Evolutionary conservation across 1,140 invertebrate species (phyloP), one percentile per base, ranked within the genome.

Genomic region (Neodiprion pinetum): DNA sequence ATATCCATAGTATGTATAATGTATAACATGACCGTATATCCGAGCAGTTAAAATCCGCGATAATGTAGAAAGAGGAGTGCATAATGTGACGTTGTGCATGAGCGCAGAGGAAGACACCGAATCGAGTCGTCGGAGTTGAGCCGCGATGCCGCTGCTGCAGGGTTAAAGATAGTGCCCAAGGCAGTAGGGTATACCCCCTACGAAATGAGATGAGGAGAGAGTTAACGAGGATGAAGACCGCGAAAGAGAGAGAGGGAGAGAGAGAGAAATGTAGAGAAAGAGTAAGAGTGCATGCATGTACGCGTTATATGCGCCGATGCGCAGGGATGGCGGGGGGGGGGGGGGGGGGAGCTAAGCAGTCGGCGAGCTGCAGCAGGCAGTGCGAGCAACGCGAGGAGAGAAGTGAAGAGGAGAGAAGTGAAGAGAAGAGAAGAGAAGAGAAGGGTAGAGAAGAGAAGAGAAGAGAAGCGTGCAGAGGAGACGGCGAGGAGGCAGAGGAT

Each of bases 401-500:
- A 74, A 14, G 48, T 9, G 70, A 66, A 67, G 65, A 61, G 74
- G 70, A 67, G 75, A 73, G 17, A 72, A 70, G 47, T 1, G 47
- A 50, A 11, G 66, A 67, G 49, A 12, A 72, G 12, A 12, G 23
- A 61, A 21, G 40, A 12, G 11, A 48, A 49, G 50, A 9, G 73
- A 17, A 65, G 49, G 61, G 79, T 75, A 68, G 40, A 21, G 70
- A 71, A 48, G 68, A 71, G 70, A 49, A 40, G 17, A 47, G 23
- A 17, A 14, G 68, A 28, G 61, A 65, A 14, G 23, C 8, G 67
- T 23, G 17, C 21, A 47, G 40, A 4, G 67, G 14, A 11, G 67
- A 47, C 14, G 9, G 79, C 53, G 81, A 81, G 78, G 76, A 81
- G 82, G 79, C 82, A 81, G 82, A 88, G 85, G 86, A 88, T 85